phyloP scores from a whole-genome alignment of 2,797 vertebrate species.

The Pachyuromys duprasi region DNA sequence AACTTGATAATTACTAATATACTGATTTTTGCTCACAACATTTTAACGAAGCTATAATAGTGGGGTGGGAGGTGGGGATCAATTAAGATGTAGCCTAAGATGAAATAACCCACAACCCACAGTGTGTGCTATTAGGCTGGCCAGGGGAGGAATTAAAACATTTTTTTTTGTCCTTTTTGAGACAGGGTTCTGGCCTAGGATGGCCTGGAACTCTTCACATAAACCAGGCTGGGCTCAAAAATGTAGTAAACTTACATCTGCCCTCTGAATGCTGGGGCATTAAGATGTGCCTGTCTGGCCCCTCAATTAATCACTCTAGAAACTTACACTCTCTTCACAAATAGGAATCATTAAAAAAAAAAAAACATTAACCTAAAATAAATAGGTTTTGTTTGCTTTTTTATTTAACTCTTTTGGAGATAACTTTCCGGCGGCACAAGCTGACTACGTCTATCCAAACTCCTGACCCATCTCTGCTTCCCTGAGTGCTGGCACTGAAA shows the following conservation, averaged over 20 bases:
- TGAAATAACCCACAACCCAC: constrained; percentile 29
- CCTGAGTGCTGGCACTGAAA: background rate
- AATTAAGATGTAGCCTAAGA: constrained; percentile 35
- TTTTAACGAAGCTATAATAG: constrained; percentile 23
- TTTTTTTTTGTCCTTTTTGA: background rate
- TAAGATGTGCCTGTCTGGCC: background rate
- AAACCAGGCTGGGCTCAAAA: background rate
- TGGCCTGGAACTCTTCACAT: background rate
- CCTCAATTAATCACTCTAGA: constrained; percentile 46
- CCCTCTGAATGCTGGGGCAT: background rate
- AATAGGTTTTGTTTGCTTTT: background rate
- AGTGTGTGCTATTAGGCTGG: background rate
- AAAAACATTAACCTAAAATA: constrained; percentile 21
- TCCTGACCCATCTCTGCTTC: background rate
- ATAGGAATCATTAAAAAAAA: background rate
- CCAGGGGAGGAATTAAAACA: background rate
- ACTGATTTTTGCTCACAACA: constrained; percentile 47
- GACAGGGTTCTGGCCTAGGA: background rate
- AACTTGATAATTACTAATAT: constrained; percentile 38
- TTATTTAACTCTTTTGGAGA: background rate
- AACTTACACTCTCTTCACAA: constrained; percentile 51
- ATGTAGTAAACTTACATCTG: background rate
- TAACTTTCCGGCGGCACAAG: background rate
- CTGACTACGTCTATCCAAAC: background rate
- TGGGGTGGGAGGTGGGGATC: background rate